Base-by-base conservation (phyloP, 1,140 invertebrate species). In the Sipha flava region DNA sequence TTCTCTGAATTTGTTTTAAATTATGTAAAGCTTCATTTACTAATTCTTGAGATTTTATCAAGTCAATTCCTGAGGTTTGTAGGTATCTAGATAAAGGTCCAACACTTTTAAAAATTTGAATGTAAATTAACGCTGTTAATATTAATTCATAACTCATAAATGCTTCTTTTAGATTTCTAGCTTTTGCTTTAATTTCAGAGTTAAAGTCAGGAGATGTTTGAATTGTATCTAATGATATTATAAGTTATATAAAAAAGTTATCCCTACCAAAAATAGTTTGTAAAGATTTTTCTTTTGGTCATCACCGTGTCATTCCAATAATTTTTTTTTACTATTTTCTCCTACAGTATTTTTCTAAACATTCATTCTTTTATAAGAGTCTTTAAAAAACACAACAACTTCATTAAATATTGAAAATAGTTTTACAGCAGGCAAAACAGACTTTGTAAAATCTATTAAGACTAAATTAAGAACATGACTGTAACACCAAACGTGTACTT, bases 401-500 rank as follows among this genome's bases (percentile, higher is more conserved):
- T 45, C 37, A 47, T 73, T 73, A 23, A 73, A 16, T 47, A 47
- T 23, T 21, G n/a, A 37, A 73, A 73, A 73, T 73, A 73, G 26
- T 29, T 37, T 43, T 10, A 73, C 26, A 14, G 70, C 70, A 26
- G 37, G 26, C 26, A 29, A 23, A 12, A 43, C 16, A 9, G 18
- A 23, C 16, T 45, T 26, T 10, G n/a, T 47, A 37, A 57, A 34
- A 34, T 79, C 31, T 34, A 54, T 37, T 31, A 79, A 49, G 4
- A 54, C 43, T 59, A 79, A 59, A 57, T 79, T 79, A 21, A 79
- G 21, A 9, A 57, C 31, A 47, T 79, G 26, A 34, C 6, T 49
- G n/a, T 75, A 79, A 31, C 52, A 79, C 29, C 31, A 37, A 54
- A 57, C 49, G 52, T 79, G 47, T 77, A 81, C 40, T 57, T 68